These are phyloP conservation scores for Cosmia pyralina DNA, from an alignment of 2,888 invertebrate species.

Conservation along the genomic window DNA sequence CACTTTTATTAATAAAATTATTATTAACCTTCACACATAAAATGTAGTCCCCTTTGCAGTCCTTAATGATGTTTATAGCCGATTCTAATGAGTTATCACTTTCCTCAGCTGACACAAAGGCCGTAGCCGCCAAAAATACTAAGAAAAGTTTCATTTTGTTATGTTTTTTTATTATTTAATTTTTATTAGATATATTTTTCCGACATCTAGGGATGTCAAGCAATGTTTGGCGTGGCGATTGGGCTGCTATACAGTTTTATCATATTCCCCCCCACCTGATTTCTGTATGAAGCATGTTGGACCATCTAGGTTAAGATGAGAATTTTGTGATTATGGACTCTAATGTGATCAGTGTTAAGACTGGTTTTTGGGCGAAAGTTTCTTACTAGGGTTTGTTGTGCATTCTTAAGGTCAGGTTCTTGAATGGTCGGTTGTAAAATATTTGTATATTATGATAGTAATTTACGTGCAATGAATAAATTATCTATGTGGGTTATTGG, in stretches of 20 bases:
- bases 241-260: slow-evolving; percentile 87
- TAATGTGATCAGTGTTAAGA: slow-evolving; percentile 53
- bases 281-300: slow-evolving; percentile 73
- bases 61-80: slow-evolving; percentile 92
- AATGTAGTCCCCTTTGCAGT: slow-evolving; percentile 92
- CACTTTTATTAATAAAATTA: slow-evolving; percentile 81
- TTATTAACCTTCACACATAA: slow-evolving; percentile 93
- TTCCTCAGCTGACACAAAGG: slow-evolving; percentile 83
- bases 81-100: slow-evolving; percentile 91
- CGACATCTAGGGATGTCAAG: slow-evolving; percentile 86
- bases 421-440: slow-evolving; percentile 57
- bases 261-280: slow-evolving; percentile 81
- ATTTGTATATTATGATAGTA: slow-evolving; percentile 50
- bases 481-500: slow-evolving; percentile 31
- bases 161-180: slow-evolving; percentile 63
- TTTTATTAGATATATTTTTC: slow-evolving; percentile 73
- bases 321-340: slow-evolving; percentile 79
- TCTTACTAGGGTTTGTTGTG: slow-evolving; percentile 60
- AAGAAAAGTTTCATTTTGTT: slow-evolving; percentile 81
- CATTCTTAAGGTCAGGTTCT: slow-evolving; percentile 61
- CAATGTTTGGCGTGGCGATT: slow-evolving; percentile 82
- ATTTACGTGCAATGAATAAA: slow-evolving; percentile 55
- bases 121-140: slow-evolving; percentile 81
- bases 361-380: slow-evolving; percentile 28
- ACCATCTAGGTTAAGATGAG: slow-evolving; percentile 82